Percentiles rank a stretch among this genome's conserved stretches.
phyloP scores from a whole-genome alignment of 2,797 vertebrate species.

The Neosalanx taihuensis region DNA sequence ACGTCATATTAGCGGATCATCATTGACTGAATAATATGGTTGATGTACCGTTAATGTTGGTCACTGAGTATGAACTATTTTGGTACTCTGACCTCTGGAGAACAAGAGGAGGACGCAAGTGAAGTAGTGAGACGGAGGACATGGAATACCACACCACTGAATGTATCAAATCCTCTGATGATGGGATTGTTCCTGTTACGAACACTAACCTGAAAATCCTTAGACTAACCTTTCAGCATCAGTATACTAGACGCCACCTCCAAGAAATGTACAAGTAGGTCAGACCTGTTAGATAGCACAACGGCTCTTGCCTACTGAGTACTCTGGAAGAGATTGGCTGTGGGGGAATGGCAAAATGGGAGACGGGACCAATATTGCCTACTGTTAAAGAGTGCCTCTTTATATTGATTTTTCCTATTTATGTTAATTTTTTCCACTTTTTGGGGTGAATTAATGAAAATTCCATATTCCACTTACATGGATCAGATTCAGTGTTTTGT shows the following conservation, averaged over 20 bases:
- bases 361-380: slow-evolving; percentile 62
- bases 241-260: slow-evolving; percentile 35
- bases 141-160: slow-evolving; percentile 25
- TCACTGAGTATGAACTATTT: too few relatives aligned
- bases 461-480: too few relatives aligned
- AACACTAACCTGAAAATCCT: slow-evolving; percentile 30
- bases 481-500: too few relatives aligned
- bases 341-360: slow-evolving; percentile 20
- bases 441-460: not conserved
- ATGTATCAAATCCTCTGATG: slow-evolving; percentile 21
- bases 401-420: slow-evolving; percentile 49
- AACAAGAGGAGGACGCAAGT: not conserved
- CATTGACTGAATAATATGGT: slow-evolving; percentile 57
- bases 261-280: slow-evolving; percentile 51
- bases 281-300: slow-evolving; percentile 55
- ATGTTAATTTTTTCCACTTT: slow-evolving; percentile 34
- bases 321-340: slow-evolving; percentile 42
- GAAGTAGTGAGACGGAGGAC: slow-evolving; percentile 7
- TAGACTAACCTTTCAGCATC: slow-evolving; percentile 26
- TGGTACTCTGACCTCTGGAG: too few relatives aligned
- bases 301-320: slow-evolving; percentile 47
- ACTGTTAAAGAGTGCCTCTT: slow-evolving; percentile 70
- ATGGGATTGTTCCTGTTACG: slow-evolving; percentile 29
- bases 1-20: slow-evolving; percentile 46
- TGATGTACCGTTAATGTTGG: slow-evolving; percentile 33